Conservation (phyloP, 2,888 invertebrate genomes). For the Drosophila buzzatii region DNA sequence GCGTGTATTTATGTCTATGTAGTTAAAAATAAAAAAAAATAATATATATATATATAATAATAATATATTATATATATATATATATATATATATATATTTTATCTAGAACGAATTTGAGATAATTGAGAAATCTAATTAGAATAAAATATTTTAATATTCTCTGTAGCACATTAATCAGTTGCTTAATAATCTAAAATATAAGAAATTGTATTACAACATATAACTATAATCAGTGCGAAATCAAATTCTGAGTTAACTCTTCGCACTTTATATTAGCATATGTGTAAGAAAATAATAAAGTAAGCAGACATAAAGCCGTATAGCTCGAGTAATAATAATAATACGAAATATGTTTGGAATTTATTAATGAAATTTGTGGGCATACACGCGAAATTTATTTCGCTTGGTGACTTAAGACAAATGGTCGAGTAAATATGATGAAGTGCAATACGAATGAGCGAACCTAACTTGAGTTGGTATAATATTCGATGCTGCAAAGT, state of each 20-base stretch:
- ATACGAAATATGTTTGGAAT: constrained; percentile 70
- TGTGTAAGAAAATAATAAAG: neutral
- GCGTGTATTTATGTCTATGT: constrained; percentile 15
- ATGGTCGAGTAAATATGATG: constrained; percentile 36
- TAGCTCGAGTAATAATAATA: constrained; percentile 36
- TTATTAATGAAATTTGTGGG: constrained; percentile 75
- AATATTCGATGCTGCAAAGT: constrained; percentile 36
- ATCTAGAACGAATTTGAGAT: no score
- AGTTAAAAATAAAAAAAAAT: neutral
- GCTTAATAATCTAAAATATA: no score
- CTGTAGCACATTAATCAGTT: no score
- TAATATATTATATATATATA: no score
- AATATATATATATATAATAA: neutral
- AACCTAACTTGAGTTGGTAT: constrained; percentile 19
- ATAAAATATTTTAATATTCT: neutral
- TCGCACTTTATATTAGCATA: neutral
- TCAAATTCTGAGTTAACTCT: no score
- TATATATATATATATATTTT: neutral
- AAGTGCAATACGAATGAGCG: constrained; percentile 21
- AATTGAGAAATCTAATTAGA: neutral
- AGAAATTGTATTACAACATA: neutral
- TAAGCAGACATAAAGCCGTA: neutral
- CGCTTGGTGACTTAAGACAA: constrained; percentile 64
- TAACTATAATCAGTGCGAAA: no score
- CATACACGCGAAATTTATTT: constrained; percentile 1